A percentile compares a stretch with the other conserved stretches of the same genome.
Conservation (phyloP, 2,113 vertebrate genomes). For the Fulmarus glacialis region DNA sequence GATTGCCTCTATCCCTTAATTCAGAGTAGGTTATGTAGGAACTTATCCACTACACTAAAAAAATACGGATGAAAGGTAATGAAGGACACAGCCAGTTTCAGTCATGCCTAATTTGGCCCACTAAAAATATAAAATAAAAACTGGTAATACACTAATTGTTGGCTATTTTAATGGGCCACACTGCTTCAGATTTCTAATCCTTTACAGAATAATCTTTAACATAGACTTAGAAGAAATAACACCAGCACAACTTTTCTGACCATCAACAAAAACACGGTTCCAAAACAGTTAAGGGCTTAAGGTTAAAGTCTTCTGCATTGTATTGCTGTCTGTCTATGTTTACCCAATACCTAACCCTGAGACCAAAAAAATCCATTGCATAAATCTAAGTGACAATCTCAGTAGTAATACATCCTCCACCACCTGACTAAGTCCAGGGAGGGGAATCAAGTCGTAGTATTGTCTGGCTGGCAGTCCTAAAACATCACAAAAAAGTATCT, state of each 20-base stretch:
- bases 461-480: conserved; percentile 29
- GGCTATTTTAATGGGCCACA: background rate
- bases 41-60: background rate
- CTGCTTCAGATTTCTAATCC: background rate
- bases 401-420: conserved; percentile 8
- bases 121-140: background rate
- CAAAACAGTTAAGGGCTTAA: background rate
- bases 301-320: background rate
- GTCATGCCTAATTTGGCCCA: background rate
- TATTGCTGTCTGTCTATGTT: background rate
- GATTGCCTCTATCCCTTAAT: background rate
- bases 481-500: background rate
- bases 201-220: background rate
- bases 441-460: background rate
- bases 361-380: background rate
- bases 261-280: background rate
- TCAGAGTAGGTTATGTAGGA: background rate
- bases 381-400: conserved; percentile 26
- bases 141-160: background rate
- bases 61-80: background rate
- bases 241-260: background rate
- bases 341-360: background rate
- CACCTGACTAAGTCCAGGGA: conserved; percentile 13
- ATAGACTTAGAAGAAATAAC: background rate
- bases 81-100: background rate